Evolutionary conservation across 2,888 invertebrate species (phyloP).

Genomic region (Lathronympha strigana): DNA sequence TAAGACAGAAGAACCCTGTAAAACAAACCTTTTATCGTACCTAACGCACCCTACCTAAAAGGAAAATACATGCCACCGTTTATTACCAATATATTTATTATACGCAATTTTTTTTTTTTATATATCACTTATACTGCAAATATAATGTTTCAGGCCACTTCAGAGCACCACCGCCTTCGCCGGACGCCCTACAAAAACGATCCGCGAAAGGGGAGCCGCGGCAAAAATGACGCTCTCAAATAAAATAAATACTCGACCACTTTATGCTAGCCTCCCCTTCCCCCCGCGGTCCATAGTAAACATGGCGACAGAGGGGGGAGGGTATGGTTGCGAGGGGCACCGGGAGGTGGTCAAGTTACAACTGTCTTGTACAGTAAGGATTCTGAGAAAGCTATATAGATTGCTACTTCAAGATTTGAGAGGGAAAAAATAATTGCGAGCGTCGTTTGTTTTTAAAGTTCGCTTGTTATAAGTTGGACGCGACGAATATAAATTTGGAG

Average conservation of each 20-base stretch:
- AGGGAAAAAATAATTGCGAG: slow-evolving; percentile 44
- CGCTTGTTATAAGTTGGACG: neutral
- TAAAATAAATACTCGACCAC: slow-evolving; percentile 71
- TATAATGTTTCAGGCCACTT: slow-evolving; percentile 56
- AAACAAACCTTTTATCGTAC: no score
- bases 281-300: slow-evolving; percentile 42
- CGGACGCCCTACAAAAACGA: slow-evolving; percentile 73
- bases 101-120: neutral
- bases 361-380: slow-evolving; percentile 52
- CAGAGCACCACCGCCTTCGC: slow-evolving; percentile 55
- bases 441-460: slow-evolving; percentile 32
- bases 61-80: no score
- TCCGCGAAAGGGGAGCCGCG: slow-evolving; percentile 70
- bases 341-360: slow-evolving; percentile 49
- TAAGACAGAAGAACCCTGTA: no score
- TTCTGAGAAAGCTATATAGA: slow-evolving; percentile 47
- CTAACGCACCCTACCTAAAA: no score
- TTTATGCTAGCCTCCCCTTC: slow-evolving; percentile 50
- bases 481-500: slow-evolving; percentile 1
- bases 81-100: no score
- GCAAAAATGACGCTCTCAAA: slow-evolving; percentile 77
- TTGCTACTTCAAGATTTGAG: slow-evolving; percentile 50
- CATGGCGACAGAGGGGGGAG: slow-evolving; percentile 44
- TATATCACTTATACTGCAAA: neutral
- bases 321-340: slow-evolving; percentile 46